Evolutionary conservation across 2,113 vertebrate species (phyloP), one percentile per base, ranked within the genome.

Genomic region (Columba livia): DNA sequence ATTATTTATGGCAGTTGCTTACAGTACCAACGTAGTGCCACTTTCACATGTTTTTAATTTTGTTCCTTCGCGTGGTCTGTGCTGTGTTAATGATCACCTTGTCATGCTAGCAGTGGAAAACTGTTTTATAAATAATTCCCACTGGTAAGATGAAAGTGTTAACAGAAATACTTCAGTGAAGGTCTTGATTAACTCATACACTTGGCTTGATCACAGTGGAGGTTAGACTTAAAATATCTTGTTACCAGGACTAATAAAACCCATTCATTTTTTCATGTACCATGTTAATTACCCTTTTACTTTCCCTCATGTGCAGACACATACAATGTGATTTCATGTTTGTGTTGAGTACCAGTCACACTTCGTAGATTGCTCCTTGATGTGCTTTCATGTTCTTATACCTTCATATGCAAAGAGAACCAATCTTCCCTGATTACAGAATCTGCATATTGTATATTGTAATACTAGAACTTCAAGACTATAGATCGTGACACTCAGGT

Each of bases 61-160:
- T 60, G 62, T 64, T 75, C 65, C 89, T 88, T 89, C n/a, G 31
- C 87, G 47, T 80, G 74, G 88, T 79, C 94, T 86, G 51, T 85
- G 58, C 64, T 95, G 61, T 44, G 94, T 96, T 94, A 85, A 88
- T 92, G 95, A 97, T 74, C 94, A 95, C 94, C 96, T 94, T 96
- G 94, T 93, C 94, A 91, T 92, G 64, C 48, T 51, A 87, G 88
- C 95, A 85, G 72, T 60, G 62, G 66, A 95, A 89, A 94, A 85
- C 34, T 20, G 84, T 88, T 96, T 95, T 93, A 92, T 95, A 93
- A 97, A 96, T 94, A 96, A 97, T 95, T 95, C 92, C 73, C 79
- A 19, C 6, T 93, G 81, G 89, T 79, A 91, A 96, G 85, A 93
- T 85, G 88, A 90, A 93, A 95, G 93, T 94, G 97, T 93, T 95